Evolutionary conservation across 2,888 invertebrate genomes (phyloP), one percentile per base, ranked within the genome.

Genomic region (Tipula confusa): DNA sequence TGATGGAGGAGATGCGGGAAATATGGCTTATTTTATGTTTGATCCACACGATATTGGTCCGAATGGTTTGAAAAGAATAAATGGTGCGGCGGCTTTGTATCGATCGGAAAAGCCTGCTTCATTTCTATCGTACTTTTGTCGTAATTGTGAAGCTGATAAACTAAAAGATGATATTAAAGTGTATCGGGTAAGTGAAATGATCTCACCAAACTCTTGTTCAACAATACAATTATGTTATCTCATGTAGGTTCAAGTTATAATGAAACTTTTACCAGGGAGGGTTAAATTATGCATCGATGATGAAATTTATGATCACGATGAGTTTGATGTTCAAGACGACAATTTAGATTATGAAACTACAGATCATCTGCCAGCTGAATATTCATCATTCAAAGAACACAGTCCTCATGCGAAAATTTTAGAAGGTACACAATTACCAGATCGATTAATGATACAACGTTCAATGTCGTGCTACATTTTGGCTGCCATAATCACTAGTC

Each of bases 21-120:
- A 1, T 18, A 11, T 64, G 7, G 86, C 87, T 2, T 91, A 88
- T 83, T 91, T 89, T 85, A 88, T 90, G 85, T 91, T 90, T 84
- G 91, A 91, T 85, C 88, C 91, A 0, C 88, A 90, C 84, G 89
- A 90, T 29, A 87, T 90, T 18, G 89, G 90, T 18, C 89, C 90
- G 0, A 87, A 86, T 82, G 90, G 91, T 0, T 29, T 86, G 1
- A 80, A 85, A 29, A 87, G 87, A 6, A 85, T 86, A 2, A 87
- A 87, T 82, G 91, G 90, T 4, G 87, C 88, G 6, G 88, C 89
- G 3, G 89, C 89, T 84, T 85, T 90, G 4, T 88, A 88, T 1
- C 87, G 90, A 28, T 90, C 87, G 84, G 82, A 86, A 13, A 85
- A 88, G 7, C 4, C 88, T 0, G 87, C 87, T 0, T 84, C 86